Evolutionary conservation across 2,888 invertebrate genomes (phyloP), one percentile per base, ranked within the genome.

Genomic region (Drosophila demipolita): DNA sequence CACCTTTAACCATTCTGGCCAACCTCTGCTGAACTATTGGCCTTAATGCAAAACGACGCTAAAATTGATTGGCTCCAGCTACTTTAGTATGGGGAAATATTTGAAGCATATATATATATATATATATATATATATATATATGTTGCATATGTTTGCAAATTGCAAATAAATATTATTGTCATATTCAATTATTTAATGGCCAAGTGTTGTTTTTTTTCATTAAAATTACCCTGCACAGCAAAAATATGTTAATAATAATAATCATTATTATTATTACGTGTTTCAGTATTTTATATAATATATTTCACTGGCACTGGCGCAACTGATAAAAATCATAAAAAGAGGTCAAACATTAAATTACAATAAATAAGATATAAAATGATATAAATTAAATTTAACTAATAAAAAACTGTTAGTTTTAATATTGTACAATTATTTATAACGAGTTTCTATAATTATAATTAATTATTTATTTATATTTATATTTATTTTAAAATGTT

Each of bases 21-120:
- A 70, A 79, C 20, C 70, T 69, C 32, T 33, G 63, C 23, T 66
- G 60, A 50, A 20, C 68, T 48, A 70, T 74, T 66, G 66, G 61
- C 69, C 78, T 73, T 58, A 70, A 78, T 78, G 65, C 55, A 54
- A 77, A 77, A 59, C 45, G 15, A 45, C 12, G 20, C 45, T 45
- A 7, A 42, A 42, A 42, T 72, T 61, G 53, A 77, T 75, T 72
- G 57, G 32, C 59, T 65, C 42, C 15, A 33, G 29, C 66, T 32
- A 63, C 62, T 72, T 66, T 20, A 7, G 45, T 20, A 20, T 12
- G 20, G 6, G 2, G n/a, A 42, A 6, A n/a, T 42, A 11, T 3
- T 2, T 17, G 38, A 38, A 36, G 7, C 17, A 35, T 20, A 36
- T 23, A 33, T 23, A 29, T 60, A 15, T 11, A 12, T 35, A 2